Percentiles rank a stretch among this genome's conserved stretches.
These are phyloP conservation scores for Sphaeramia orbicularis DNA, from an alignment of 2,797 vertebrate species.

Conservation along the genomic window DNA sequence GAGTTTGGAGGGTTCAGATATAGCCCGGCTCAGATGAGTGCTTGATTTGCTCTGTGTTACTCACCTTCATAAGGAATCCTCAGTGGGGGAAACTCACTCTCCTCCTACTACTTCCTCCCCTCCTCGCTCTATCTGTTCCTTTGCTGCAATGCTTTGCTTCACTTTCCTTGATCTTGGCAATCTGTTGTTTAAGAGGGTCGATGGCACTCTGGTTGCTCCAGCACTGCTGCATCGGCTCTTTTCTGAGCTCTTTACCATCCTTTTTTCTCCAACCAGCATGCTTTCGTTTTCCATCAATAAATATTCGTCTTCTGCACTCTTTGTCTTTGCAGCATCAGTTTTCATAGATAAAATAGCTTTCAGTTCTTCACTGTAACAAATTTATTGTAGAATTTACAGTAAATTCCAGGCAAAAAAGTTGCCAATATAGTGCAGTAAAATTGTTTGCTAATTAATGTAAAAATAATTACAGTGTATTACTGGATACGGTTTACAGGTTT, in stretches of 20 bases:
- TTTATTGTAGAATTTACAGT: no score
- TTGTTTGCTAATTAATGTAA: no score
- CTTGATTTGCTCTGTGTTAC: conserved; percentile 52
- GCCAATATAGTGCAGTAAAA: no score
- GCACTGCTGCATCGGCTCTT: conserved; percentile 46
- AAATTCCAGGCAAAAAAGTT: no score
- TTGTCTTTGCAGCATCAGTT: conserved; percentile 25
- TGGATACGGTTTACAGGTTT: no score
- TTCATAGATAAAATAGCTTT: conserved; percentile 4
- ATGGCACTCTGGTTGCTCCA: conserved; percentile 18
- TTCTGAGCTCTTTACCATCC: conserved; percentile 6
- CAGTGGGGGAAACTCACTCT: conserved; percentile 33
- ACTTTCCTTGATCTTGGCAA: conserved; percentile 46
- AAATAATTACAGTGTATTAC: no score
- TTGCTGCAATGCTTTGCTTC: conserved; percentile 44
- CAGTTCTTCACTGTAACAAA: background rate
- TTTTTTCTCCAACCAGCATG: background rate
- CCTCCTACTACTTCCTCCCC: conserved; percentile 32
- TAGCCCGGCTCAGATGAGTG: conserved; percentile 20
- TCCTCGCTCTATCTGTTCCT: conserved; percentile 21
- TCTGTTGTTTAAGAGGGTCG: conserved; percentile 39
- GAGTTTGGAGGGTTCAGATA: conserved; percentile 35
- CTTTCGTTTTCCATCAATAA: conserved; percentile 21
- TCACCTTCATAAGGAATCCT: conserved; percentile 48
- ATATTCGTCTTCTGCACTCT: conserved; percentile 9